Evolutionary conservation across 1,140 invertebrate species (phyloP).

Genomic region (Zaprionus gabonicus): DNA sequence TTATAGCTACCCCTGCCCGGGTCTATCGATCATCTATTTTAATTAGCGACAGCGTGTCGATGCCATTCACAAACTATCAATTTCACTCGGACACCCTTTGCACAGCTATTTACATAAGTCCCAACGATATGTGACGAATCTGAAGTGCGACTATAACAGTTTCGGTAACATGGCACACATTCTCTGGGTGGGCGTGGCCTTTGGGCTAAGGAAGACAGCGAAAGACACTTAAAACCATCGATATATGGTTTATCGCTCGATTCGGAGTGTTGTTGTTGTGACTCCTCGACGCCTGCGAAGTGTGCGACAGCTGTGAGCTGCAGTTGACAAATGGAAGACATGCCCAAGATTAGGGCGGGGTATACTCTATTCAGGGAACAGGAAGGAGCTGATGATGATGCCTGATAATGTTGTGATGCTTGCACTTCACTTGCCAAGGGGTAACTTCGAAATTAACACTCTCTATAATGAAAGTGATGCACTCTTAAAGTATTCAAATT

Average conservation of each 20-base stretch:
- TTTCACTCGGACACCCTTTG: slow-evolving; percentile 67
- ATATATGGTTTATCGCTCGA: slow-evolving; percentile 59
- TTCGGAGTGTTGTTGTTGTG: slow-evolving; percentile 16
- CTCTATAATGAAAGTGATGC: background rate
- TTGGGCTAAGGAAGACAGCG: slow-evolving; percentile 34
- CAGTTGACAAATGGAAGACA: slow-evolving; percentile 69
- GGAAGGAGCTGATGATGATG: slow-evolving; percentile 28
- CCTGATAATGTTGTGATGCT: slow-evolving; percentile 4
- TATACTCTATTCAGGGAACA: slow-evolving; percentile 6
- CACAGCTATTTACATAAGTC: slow-evolving; percentile 67
- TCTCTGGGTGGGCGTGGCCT: slow-evolving; percentile 54
- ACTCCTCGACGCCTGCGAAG: slow-evolving; percentile 30
- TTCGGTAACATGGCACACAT: slow-evolving; percentile 9
- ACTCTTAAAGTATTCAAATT: background rate
- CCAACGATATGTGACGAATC: slow-evolving; percentile 76
- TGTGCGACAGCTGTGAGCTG: slow-evolving; percentile 67
- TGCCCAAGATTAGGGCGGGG: background rate
- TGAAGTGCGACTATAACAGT: slow-evolving; percentile 63
- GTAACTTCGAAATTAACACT: background rate
- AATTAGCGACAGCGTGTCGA: slow-evolving; percentile 83
- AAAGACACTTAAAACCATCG: slow-evolving; percentile 65
- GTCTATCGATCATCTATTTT: slow-evolving; percentile 81
- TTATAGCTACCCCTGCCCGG: slow-evolving; percentile 32
- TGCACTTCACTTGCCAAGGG: background rate
- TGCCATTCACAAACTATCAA: slow-evolving; percentile 81